Evolutionary conservation across 2,797 vertebrate genomes (phyloP), one percentile per base, ranked within the genome.

Genomic region (Pseudochaenichthys georgianus): DNA sequence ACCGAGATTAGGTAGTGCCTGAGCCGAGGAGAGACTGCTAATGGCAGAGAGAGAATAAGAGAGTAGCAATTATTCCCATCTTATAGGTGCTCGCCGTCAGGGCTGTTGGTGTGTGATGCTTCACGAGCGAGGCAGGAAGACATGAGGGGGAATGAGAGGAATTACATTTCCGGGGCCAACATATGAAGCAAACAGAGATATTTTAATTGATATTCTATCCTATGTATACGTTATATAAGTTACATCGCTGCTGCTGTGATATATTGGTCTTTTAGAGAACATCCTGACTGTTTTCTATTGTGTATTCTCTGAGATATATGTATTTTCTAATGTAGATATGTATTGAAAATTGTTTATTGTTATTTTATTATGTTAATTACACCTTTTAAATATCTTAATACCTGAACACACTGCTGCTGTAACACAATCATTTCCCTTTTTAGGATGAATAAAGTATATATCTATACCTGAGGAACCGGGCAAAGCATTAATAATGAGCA

Each of bases 41-140:
- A 78, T 23, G 55, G 63, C 51, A 75, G 57, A 73, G 51, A 82
- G 66, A 80, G 77, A 85, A 67, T 62, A 78, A 83, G 69, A 77
- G 66, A 63, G 48, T 38, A 15, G 78, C 80, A 82, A 88, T 90
- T 85, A 85, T 78, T 86, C 82, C 85, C 73, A 66, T 81, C 43
- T 77, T 70, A 77, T 77, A 71, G 82, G 58, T 63, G 72, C 73
- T 83, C 78, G 76, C 73, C 70, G 75, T 70, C 80, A 59, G 63
- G 76, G 63, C 48, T 11, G 60, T 42, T 55, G 70, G 46, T 78
- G 70, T 76, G 69, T 74, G 64, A 75, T 55, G 60, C 70, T 62
- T 73, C 58, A 75, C 10, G 13, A 62, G 61, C 13, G 63, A 54
- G 59, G 51, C 75, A 21, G 52, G 57, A 72, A 34, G 58, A 52